Conservation (phyloP, 2,797 vertebrate genomes). For the Spheniscus humboldti region DNA sequence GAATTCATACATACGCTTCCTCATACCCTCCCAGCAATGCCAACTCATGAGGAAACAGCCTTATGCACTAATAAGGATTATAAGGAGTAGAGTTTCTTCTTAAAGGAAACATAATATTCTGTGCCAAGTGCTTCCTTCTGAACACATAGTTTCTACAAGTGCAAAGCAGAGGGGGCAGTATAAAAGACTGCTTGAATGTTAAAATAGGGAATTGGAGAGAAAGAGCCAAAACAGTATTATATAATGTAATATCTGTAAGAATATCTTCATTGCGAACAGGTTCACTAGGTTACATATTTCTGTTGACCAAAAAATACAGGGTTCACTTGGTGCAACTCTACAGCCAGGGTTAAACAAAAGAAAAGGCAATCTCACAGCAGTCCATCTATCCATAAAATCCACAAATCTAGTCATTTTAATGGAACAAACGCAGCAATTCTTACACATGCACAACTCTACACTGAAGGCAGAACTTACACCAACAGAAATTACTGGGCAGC, state of each 20-base stretch:
- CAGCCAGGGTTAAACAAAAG: background rate
- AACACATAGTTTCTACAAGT: background rate
- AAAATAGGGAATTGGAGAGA: background rate
- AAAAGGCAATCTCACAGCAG: background rate
- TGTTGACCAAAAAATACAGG: background rate
- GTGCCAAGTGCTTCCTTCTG: background rate
- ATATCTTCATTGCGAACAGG: background rate
- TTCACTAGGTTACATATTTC: background rate
- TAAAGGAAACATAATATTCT: background rate
- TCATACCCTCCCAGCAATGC: background rate
- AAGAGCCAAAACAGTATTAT: background rate
- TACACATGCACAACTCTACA: fast-evolving
- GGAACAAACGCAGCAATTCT: background rate
- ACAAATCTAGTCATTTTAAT: background rate
- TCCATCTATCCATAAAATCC: background rate
- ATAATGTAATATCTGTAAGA: fast-evolving
- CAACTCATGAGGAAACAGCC: background rate
- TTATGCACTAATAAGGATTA: background rate
- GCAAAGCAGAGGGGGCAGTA: background rate
- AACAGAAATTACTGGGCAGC: background rate
- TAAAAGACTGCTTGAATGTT: background rate
- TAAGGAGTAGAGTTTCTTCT: background rate
- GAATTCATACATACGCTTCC: background rate
- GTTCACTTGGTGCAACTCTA: background rate
- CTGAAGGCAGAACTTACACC: background rate